These are phyloP conservation scores for Helicoverpa armigera DNA, from an alignment of 1,140 invertebrate genomes.

Conservation along the genomic window DNA sequence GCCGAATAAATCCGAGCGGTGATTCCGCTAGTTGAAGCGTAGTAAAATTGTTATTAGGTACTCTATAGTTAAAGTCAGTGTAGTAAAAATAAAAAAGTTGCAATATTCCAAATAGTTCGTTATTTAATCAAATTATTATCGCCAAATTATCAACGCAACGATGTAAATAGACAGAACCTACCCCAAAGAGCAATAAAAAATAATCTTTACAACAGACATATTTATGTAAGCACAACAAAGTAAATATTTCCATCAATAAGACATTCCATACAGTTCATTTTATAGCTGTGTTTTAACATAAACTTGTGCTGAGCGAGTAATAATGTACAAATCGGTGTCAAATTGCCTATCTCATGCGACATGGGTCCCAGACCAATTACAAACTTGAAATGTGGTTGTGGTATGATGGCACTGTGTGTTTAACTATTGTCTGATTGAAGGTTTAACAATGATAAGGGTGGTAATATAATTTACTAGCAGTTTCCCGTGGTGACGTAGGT, in stretches of 20 bases:
- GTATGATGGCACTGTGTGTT: constrained; percentile 3
- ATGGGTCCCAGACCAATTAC: constrained; percentile 41
- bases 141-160: no score
- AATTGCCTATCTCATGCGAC: constrained; percentile 38
- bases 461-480: no score
- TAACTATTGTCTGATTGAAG: no score
- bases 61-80: no score
- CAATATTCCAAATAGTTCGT: not conserved
- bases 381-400: constrained; percentile 21
- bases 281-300: constrained; percentile 1
- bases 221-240: no score
- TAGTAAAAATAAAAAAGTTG: no score
- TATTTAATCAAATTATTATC: not conserved
- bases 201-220: not conserved
- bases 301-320: not conserved
- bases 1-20: no score
- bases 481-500: no score
- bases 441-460: no score
- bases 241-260: not conserved
- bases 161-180: not conserved
- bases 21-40: no score
- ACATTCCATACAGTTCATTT: not conserved
- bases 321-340: constrained; percentile 33
- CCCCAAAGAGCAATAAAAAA: no score
- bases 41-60: no score